These are phyloP conservation scores for Catamblyrhynchus diadema DNA, from an alignment of 2,797 vertebrate genomes.

Conservation along the genomic window DNA sequence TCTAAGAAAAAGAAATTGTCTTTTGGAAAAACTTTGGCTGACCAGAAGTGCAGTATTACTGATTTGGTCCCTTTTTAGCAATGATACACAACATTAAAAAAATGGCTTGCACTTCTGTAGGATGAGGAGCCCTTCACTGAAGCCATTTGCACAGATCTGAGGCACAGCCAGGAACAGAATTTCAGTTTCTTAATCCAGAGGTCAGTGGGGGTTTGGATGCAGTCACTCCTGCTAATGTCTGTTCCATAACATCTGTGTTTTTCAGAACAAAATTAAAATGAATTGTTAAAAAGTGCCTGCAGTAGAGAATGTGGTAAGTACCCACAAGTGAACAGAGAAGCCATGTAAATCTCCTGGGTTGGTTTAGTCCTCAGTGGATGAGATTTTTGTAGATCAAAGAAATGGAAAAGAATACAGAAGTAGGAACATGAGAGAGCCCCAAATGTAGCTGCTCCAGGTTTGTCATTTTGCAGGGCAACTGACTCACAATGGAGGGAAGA, in stretches of 20 bases:
- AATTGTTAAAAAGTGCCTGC: neutral
- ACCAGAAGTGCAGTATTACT: neutral
- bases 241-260: neutral
- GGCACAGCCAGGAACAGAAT: neutral
- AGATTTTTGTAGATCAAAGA: constrained; percentile 24
- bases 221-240: neutral
- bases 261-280: neutral
- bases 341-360: neutral
- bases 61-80: neutral
- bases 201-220: neutral
- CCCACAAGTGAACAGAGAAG: neutral
- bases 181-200: neutral
- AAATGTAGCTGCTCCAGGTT: neutral
- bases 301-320: neutral
- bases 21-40: neutral
- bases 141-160: fast-evolving
- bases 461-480: neutral
- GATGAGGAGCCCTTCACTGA: neutral
- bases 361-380: neutral
- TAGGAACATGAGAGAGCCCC: neutral
- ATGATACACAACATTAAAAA: neutral
- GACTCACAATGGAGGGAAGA: constrained; percentile 26
- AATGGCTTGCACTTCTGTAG: neutral
- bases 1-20: neutral
- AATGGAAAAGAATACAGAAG: neutral